These are phyloP conservation scores for Pentalonia nigronervosa DNA, from an alignment of 1,140 invertebrate genomes.

Conservation along the genomic window DNA sequence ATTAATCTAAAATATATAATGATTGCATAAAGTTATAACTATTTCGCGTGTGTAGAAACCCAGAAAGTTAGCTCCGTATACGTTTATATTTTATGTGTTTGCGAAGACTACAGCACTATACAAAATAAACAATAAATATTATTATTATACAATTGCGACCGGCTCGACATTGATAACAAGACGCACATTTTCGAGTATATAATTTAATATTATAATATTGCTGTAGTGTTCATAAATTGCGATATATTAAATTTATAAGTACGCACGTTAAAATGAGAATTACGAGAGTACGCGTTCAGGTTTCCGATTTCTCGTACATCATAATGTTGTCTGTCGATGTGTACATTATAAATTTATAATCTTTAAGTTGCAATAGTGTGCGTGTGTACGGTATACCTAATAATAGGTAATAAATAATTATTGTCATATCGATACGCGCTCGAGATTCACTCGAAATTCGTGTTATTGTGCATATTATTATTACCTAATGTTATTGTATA, in stretches of 20 bases:
- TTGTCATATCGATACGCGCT: background rate
- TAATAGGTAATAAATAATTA: no score
- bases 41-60: background rate
- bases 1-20: background rate
- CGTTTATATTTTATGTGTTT: background rate
- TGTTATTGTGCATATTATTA: background rate
- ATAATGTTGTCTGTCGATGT: no score
- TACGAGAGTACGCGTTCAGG: no score
- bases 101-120: background rate
- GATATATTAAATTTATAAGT: no score
- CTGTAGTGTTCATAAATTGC: no score
- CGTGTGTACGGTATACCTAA: no score
- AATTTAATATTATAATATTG: no score
- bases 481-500: background rate
- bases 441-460: background rate
- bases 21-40: background rate
- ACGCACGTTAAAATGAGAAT: no score
- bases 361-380: no score
- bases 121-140: background rate
- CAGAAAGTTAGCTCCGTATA: background rate
- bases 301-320: no score
- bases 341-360: no score
- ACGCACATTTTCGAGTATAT: background rate
- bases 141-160: background rate
- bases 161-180: background rate